Evolutionary conservation across 2,113 vertebrate genomes (phyloP).

Genomic region (Stercorarius parasiticus): DNA sequence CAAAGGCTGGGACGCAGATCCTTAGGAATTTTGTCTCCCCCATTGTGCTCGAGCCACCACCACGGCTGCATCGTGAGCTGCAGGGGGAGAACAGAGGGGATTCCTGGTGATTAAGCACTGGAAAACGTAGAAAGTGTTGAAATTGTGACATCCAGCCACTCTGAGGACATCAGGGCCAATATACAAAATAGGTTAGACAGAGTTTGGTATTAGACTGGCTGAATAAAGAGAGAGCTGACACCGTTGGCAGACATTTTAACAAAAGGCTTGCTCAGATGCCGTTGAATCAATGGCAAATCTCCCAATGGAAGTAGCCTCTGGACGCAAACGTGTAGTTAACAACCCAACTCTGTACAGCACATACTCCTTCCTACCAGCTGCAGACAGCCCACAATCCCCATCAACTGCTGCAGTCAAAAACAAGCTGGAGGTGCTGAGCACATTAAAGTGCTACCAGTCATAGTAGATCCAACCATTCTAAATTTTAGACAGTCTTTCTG

Average conservation of each 20-base stretch:
- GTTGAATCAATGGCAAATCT: not conserved
- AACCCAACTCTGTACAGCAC: not conserved
- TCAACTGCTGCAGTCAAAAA: not conserved
- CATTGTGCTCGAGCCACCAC: not conserved
- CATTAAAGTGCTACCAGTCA: accelerated
- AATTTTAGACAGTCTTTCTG: not conserved
- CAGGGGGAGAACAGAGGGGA: too few species aligned
- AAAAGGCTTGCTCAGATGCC: not conserved
- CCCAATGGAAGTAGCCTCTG: not conserved
- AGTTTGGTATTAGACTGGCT: not conserved
- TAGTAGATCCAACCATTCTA: not conserved
- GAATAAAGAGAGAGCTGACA: not conserved
- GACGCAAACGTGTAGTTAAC: accelerated
- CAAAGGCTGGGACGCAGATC: not conserved
- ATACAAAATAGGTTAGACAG: not conserved
- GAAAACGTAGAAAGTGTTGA: accelerated
- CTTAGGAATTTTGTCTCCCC: not conserved
- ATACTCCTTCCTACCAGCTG: not conserved
- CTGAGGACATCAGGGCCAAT: not conserved
- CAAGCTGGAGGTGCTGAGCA: not conserved
- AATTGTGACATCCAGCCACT: not conserved
- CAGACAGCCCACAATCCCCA: not conserved
- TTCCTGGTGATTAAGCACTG: not conserved
- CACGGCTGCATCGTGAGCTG: not conserved
- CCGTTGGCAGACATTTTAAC: not conserved